These are phyloP conservation scores for Triplophysa dalaica DNA, from an alignment of 2,113 vertebrate species.

Conservation along the genomic window DNA sequence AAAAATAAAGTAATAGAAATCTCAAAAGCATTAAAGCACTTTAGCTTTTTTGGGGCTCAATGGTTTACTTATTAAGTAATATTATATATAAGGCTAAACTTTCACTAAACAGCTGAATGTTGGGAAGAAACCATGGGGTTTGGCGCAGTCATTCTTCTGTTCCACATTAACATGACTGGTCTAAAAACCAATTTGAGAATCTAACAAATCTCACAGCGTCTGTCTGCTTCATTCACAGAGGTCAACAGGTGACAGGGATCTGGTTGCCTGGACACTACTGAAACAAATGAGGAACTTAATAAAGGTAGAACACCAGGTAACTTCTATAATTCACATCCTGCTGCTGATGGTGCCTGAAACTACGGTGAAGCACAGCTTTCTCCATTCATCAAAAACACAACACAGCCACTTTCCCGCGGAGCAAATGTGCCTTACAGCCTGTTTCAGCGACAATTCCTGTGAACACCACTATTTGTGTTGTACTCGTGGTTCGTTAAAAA, in stretches of 20 bases:
- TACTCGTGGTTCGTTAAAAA: not conserved
- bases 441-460: not conserved
- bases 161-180: not conserved
- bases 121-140: not conserved
- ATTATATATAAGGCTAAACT: no score
- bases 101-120: no score
- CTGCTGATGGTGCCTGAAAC: slow-evolving; percentile 20
- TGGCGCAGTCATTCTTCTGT: not conserved
- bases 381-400: slow-evolving; percentile 12
- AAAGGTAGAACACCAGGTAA: slow-evolving; percentile 3
- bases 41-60: not conserved
- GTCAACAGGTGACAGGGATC: not conserved
- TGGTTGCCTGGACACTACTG: slow-evolving; percentile 1
- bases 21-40: no score
- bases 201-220: not conserved
- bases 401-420: not conserved
- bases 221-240: not conserved
- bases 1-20: no score
- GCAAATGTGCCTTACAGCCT: not conserved
- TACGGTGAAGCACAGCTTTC: not conserved
- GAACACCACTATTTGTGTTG: not conserved
- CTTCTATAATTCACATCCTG: slow-evolving; percentile 24
- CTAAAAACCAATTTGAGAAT: not conserved
- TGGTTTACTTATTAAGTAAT: no score
- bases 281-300: not conserved